Percentiles rank a stretch among this genome's conserved stretches.
phyloP scores from a whole-genome alignment of 2,888 invertebrate genomes.

The Campoplex nolae region DNA sequence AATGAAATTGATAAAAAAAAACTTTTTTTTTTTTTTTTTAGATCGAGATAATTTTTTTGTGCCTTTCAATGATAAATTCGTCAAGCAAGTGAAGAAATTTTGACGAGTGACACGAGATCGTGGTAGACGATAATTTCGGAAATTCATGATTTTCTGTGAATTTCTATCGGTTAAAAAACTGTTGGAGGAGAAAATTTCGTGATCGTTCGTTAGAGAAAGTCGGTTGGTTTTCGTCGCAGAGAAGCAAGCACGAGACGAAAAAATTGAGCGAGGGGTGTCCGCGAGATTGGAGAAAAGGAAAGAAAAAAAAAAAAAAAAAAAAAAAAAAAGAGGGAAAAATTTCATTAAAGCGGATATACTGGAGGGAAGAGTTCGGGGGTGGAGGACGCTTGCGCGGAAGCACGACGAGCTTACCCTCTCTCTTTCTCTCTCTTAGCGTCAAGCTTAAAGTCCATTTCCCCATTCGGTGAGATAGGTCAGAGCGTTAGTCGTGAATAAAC shows the following conservation, averaged over 20 bases:
- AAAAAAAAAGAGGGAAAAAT: conserved; percentile 17
- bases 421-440: conserved; percentile 37
- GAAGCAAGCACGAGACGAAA: conserved; percentile 9
- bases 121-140: not conserved
- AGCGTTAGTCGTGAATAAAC: conserved; percentile 60
- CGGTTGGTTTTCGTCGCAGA: not conserved
- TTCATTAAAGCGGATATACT: conserved; percentile 50
- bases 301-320: conserved; percentile 4
- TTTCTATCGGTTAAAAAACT: not conserved
- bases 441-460: conserved; percentile 45
- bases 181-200: not conserved
- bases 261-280: conserved; percentile 14
- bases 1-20: not conserved
- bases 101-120: no score
- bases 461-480: conserved; percentile 24
- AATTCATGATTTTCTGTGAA: not conserved
- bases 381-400: conserved; percentile 63
- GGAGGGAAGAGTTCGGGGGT: not conserved
- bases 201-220: not conserved
- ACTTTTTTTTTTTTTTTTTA: no score
- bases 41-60: not conserved
- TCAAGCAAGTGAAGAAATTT: no score
- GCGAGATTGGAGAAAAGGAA: not conserved
- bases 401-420: not conserved
- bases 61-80: not conserved